A percentile compares a stretch with the other conserved stretches of the same genome.
Evolutionary conservation across 1,140 invertebrate genomes (phyloP).

Genomic region (Acromyrmex heyeri): DNA sequence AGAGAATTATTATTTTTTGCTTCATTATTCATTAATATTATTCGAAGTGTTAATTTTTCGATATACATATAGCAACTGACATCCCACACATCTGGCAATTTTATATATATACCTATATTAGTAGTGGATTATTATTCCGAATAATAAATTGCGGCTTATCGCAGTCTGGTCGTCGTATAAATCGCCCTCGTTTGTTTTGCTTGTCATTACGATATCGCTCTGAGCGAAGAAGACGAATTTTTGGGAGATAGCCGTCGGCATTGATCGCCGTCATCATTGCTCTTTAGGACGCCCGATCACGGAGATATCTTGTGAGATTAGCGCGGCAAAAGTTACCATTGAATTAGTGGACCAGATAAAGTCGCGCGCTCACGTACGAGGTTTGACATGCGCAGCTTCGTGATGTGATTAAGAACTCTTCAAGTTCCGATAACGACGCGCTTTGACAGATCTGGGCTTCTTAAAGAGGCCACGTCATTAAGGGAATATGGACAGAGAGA

Average conservation of each 20-base stretch:
- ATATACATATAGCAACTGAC: neutral
- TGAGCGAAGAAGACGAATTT: neutral
- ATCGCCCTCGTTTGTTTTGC: constrained; percentile 14
- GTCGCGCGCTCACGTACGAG: constrained; percentile 21
- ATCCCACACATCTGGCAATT: neutral
- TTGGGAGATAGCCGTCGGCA: neutral
- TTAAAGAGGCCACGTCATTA: neutral
- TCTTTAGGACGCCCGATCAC: constrained; percentile 42
- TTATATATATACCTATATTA: neutral
- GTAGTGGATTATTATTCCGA: constrained; percentile 31
- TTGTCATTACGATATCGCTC: constrained; percentile 4
- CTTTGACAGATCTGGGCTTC: constrained; percentile 20
- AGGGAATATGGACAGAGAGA: neutral
- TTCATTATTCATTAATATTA: constrained; percentile 5
- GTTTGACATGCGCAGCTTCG: constrained; percentile 29
- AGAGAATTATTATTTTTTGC: too few species aligned
- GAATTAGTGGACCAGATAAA: constrained; percentile 55
- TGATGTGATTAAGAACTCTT: constrained; percentile 59
- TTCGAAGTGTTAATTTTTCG: constrained; percentile 15
- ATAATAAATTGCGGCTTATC: constrained; percentile 44
- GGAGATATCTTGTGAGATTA: constrained; percentile 35
- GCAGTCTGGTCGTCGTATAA: neutral
- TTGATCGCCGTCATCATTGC: neutral
- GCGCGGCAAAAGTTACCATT: constrained; percentile 47
- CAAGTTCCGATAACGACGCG: constrained; percentile 38